Percentiles rank a stretch among this genome's conserved stretches.
Conservation (phyloP, 1,140 invertebrate species). For the Sminthurinus signatus region DNA sequence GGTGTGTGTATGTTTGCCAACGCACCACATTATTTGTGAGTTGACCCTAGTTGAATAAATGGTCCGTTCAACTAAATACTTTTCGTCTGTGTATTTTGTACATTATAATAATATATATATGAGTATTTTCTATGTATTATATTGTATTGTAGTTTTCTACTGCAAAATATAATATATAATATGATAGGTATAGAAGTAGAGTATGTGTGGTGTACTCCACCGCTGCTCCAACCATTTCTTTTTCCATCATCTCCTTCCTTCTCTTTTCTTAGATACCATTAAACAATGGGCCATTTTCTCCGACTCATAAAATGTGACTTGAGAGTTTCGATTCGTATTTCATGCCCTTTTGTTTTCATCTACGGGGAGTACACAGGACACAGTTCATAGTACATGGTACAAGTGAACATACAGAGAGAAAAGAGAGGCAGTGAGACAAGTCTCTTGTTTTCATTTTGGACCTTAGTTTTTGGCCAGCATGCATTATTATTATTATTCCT, state of each 20-base stretch:
- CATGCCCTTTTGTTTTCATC: slow-evolving; percentile 30
- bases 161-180: no score
- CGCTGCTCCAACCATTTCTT: no score
- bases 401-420: no score
- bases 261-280: no score
- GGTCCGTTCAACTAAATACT: slow-evolving; percentile 9
- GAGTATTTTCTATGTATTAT: no score
- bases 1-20: no score
- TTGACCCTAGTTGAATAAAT: slow-evolving; percentile 8
- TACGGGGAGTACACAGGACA: slow-evolving; percentile 19
- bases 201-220: no score
- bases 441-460: slow-evolving; percentile 14
- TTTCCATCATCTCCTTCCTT: no score
- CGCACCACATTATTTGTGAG: neutral
- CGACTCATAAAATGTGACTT: slow-evolving; percentile 34
- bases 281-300: slow-evolving; percentile 21
- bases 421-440: neutral
- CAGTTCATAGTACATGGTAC: slow-evolving; percentile 1
- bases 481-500: no score
- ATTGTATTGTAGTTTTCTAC: no score
- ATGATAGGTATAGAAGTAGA: no score
- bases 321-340: slow-evolving; percentile 26
- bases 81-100: neutral
- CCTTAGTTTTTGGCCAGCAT: neutral
- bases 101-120: no score